Evolutionary conservation across 2,888 invertebrate species (phyloP), one percentile per base, ranked within the genome.

Genomic region (Drosophila ezoana): DNA sequence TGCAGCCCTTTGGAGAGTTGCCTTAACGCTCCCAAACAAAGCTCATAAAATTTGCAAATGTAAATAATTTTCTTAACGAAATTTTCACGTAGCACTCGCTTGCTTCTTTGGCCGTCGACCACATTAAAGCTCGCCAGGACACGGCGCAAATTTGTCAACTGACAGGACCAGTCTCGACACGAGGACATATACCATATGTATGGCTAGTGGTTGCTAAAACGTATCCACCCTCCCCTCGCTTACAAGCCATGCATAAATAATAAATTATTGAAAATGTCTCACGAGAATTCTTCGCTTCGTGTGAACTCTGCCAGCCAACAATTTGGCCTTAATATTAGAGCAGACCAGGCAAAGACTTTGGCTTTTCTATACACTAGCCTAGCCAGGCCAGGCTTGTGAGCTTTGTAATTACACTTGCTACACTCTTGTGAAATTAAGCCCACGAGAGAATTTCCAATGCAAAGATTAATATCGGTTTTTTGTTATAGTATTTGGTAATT

Each of bases 191-290:
- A 28, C 8, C 85, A 81, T 28, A 28, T 28, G 28, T 81, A 84
- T 82, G 81, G 85, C 82, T 65, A 80, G 65, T 68, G 52, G 33
- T 63, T 23, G 14, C 58, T 43, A 48, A 56, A 63, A 68, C 56
- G 72, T 52, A 54, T 8, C 38, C 28, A 4, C 44, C 23, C 14
- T 10, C 10, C 14, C 18, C 33, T 44, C 23, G 11, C 14, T 59
- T 11, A 32, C 58, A 48, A 23, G 37, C 64, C 57, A 52, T 52
- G 70, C 79, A 87, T 89, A 79, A 89, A 89, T 85, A 88, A 87
- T 89, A 75, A 88, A 89, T 89, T 89, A 89, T 89, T 89, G 86
- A 89, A 89, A 89, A 85, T 74, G 87, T 85, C 90, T 83, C 89
- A 65, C 56, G 79, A 81, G 88, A 81, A 82, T 82, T 71, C 68